phyloP scores from a whole-genome alignment of 2,888 invertebrate species.

The Dicranocentrus wangi region DNA sequence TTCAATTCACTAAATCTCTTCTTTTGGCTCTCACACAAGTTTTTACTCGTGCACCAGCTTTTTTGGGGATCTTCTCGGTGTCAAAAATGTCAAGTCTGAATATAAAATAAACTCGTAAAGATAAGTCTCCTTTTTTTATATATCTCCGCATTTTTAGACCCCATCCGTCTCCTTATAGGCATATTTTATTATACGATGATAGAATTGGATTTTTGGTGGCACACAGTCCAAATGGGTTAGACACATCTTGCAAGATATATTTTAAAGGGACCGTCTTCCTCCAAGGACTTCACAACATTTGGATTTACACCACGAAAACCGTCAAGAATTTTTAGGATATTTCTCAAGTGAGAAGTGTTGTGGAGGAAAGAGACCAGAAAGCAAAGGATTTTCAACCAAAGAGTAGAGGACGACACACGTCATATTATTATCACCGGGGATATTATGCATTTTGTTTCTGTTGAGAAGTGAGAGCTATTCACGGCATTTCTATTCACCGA shows the following conservation, averaged over 20 bases:
- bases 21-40: constrained; percentile 31
- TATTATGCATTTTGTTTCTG: constrained; percentile 5
- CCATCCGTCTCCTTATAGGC: constrained; percentile 16
- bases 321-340: too few relatives aligned
- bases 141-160: too few relatives aligned
- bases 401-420: too few relatives aligned
- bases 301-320: too few relatives aligned
- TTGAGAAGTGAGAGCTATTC: background rate
- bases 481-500: constrained; percentile 34
- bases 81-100: constrained; percentile 63
- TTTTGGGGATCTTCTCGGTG: constrained; percentile 49
- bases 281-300: too few relatives aligned
- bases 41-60: constrained; percentile 21
- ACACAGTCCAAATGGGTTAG: too few relatives aligned
- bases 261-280: too few relatives aligned
- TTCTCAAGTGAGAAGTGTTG: too few relatives aligned
- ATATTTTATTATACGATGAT: constrained; percentile 36
- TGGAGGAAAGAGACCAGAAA: too few relatives aligned
- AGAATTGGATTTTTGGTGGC: constrained; percentile 32
- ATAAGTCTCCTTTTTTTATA: constrained; percentile 39
- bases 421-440: too few relatives aligned
- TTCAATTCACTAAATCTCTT: constrained; percentile 60
- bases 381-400: too few relatives aligned
- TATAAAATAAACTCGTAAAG: constrained; percentile 64
- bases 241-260: too few relatives aligned